These are phyloP conservation scores for Adineta ricciae DNA, from an alignment of 2,888 invertebrate species.

Conservation along the genomic window DNA sequence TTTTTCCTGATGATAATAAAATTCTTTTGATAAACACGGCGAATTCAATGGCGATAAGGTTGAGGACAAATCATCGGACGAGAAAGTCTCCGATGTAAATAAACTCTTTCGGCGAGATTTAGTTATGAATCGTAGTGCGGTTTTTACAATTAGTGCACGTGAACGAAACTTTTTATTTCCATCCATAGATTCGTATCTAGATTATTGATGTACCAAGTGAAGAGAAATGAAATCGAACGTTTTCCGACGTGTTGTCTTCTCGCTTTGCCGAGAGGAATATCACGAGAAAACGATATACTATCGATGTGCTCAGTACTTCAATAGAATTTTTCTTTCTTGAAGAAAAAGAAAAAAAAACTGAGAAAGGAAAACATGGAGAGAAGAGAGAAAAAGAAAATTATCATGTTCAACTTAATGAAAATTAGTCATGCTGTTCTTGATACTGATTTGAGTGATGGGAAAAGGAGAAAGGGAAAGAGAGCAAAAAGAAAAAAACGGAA, in stretches of 20 bases:
- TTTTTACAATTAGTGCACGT: not conserved
- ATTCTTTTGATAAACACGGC: not conserved
- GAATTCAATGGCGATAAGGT: not conserved
- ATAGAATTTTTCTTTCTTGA: not conserved
- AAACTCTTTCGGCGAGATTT: not conserved
- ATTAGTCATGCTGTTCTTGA: not conserved
- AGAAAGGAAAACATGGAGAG: not conserved
- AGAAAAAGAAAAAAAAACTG: not conserved
- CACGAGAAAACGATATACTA: too few species aligned
- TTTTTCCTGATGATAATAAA: not conserved
- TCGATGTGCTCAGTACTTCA: too few species aligned
- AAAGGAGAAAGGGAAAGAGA: not conserved
- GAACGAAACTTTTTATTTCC: conserved; percentile 12
- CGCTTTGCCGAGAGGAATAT: too few species aligned
- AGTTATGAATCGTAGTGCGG: not conserved
- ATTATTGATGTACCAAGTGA: too few species aligned
- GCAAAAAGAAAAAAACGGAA: not conserved
- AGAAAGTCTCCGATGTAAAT: not conserved
- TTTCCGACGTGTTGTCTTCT: too few species aligned
- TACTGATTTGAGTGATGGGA: not conserved
- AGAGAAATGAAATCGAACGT: too few species aligned
- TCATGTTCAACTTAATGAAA: not conserved
- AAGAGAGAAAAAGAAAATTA: not conserved
- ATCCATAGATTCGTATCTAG: not conserved
- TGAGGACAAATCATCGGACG: not conserved